Conservation (phyloP, 2,888 invertebrate species). For the Pyrgus malvae region DNA sequence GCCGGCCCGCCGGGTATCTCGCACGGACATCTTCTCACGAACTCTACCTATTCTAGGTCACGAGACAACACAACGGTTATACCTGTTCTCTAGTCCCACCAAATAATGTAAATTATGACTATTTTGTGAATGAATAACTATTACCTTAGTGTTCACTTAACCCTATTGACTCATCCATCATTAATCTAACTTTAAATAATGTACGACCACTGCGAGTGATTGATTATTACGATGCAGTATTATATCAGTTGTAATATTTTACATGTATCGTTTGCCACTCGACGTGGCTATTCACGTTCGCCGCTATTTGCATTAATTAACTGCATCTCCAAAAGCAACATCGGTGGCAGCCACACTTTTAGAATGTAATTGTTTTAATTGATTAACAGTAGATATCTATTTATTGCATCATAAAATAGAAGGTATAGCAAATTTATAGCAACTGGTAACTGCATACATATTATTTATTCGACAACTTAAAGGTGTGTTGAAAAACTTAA, state of each 20-base stretch:
- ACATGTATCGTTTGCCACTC: not conserved
- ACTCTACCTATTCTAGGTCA: conserved; percentile 54
- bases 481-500: too few relatives aligned
- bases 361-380: conserved; percentile 9
- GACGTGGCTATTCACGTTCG: not conserved
- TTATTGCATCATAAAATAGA: not conserved
- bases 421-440: not conserved
- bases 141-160: conserved; percentile 3
- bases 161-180: conserved; percentile 8
- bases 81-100: conserved; percentile 36
- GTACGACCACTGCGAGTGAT: not conserved
- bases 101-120: conserved; percentile 32
- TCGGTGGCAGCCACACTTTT: not conserved
- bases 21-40: conserved; percentile 56
- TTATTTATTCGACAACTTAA: too few relatives aligned
- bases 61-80: conserved; percentile 61
- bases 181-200: not conserved
- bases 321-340: not conserved
- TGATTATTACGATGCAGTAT: conserved; percentile 2
- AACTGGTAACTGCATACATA: too few relatives aligned
- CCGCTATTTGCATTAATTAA: too few relatives aligned
- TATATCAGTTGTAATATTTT: not conserved
- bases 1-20: conserved; percentile 38
- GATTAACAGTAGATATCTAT: conserved; percentile 20
- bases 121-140: conserved; percentile 19